Conservation (phyloP, 1,140 invertebrate genomes). For the Thaumetopoea pityocampa region DNA sequence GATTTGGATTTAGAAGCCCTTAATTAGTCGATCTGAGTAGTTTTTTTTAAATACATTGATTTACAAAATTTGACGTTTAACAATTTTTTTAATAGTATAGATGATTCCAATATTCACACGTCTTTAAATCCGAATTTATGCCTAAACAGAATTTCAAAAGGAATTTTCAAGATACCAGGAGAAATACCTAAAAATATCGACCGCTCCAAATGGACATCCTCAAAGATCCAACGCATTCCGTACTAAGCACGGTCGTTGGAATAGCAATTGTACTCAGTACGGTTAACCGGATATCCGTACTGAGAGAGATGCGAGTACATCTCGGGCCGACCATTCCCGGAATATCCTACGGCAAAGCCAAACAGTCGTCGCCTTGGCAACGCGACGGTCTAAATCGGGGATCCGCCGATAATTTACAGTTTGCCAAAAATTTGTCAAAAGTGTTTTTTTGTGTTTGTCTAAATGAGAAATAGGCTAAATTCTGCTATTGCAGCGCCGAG, state of each 20-base stretch:
- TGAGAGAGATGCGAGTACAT: slow-evolving; percentile 1
- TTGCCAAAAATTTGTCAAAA: slow-evolving; percentile 16
- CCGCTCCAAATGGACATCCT: background rate
- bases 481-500: no score
- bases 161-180: no score
- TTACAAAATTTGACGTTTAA: no score
- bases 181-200: slow-evolving; percentile 1
- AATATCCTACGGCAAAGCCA: slow-evolving; percentile 12
- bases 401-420: background rate
- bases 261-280: slow-evolving; percentile 3
- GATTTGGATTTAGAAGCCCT: no score
- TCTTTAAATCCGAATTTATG: no score
- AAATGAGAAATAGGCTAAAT: no score
- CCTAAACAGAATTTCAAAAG: no score
- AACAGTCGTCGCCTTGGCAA: slow-evolving; percentile 7
- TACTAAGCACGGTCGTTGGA: background rate
- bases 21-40: no score
- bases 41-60: no score
- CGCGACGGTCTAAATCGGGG: slow-evolving; percentile 6
- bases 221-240: slow-evolving; percentile 2
- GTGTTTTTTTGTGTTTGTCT: no score
- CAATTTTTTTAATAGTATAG: no score
- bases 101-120: no score
- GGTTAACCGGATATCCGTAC: background rate
- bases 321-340: slow-evolving; percentile 5